Evolutionary conservation across 2,113 vertebrate genomes (phyloP), one percentile per base, ranked within the genome.

Genomic region (Clarias gariepinus): DNA sequence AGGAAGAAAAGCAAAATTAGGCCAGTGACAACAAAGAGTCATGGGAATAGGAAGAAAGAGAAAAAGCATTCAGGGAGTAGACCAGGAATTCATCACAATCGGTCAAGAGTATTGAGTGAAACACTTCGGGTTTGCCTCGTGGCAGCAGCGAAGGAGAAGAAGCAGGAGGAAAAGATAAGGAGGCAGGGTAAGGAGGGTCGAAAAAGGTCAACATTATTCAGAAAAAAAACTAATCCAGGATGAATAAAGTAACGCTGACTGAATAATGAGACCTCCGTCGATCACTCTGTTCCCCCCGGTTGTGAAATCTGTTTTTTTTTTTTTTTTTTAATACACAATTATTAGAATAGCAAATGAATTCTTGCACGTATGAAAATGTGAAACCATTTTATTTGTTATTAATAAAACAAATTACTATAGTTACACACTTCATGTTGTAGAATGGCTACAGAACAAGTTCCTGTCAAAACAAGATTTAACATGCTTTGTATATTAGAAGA

Each of bases 21-120:
- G 92, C 92, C 92, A 90, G 91, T 92, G 92, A 91, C 90, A 77
- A 84, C 64, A 89, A 92, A 90, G 85, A 89, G 88, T 84, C 53
- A 87, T 64, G 88, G 83, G 89, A 89, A 90, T 91, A 93, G 84
- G 58, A 92, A 91, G 89, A 93, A 91, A 77, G 89, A 61, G 57
- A 41, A 61, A 89, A 90, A 82, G 91, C 90, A 88, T 90, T 92
- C 92, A 91, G 91, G 88, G 92, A 89, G 89, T 93, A 91, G 92
- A 90, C 91, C 93, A 82, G 92, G 94, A 90, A 90, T 90, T 88
- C 89, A 87, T 86, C 77, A 88, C 87, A 73, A 86, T 89, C 88
- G 7, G 89, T 88, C 87, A 88, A 84, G 93, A 93, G 94, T 94
- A 93, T 93, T 90, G 93, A 94, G 93, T 88, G 84, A 93, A 92